These are phyloP conservation scores for Venustoraphidia nigricollis DNA, from an alignment of 2,888 invertebrate genomes.

Conservation along the genomic window DNA sequence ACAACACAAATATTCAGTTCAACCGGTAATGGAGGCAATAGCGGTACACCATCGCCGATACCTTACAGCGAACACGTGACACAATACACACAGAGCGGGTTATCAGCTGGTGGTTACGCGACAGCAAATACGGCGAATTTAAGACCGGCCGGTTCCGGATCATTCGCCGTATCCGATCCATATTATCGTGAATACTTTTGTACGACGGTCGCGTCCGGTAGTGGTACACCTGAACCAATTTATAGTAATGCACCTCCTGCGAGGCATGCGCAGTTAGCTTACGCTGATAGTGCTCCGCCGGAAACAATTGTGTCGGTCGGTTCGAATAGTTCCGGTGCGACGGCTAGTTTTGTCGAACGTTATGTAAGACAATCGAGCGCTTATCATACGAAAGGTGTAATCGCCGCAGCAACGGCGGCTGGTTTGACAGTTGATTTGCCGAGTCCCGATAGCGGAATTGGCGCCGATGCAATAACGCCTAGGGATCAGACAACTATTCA, in stretches of 20 bases:
- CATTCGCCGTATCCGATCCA: conserved; percentile 50
- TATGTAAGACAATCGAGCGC: conserved; percentile 45
- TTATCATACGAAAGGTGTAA: conserved; percentile 57
- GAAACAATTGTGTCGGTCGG: conserved; percentile 13
- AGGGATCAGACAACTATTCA: conserved; percentile 78
- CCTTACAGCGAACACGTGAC: conserved; percentile 31
- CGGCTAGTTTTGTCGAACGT: conserved; percentile 49
- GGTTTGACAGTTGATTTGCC: conserved; percentile 88
- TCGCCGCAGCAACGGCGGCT: conserved; percentile 58
- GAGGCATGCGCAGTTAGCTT: conserved; percentile 35
- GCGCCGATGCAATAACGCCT: conserved; percentile 84
- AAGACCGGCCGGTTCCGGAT: conserved; percentile 29
- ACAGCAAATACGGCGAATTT: conserved; percentile 20
- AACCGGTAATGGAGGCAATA: conserved; percentile 26
- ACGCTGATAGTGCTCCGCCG: conserved; percentile 33
- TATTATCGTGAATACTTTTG: conserved; percentile 68
- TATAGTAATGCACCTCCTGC: conserved; percentile 22
- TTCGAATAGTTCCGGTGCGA: conserved; percentile 27
- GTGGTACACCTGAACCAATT: conserved; percentile 37
- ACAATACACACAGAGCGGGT: conserved; percentile 30
- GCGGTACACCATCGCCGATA: conserved; percentile 48
- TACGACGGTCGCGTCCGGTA: conserved; percentile 37
- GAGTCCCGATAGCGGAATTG: conserved; percentile 91
- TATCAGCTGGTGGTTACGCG: conserved; percentile 26
- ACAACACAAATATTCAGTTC: conserved; percentile 54